Base-by-base conservation (phyloP, 23 tunicate species). In the Trididemnum clinides region DNA sequence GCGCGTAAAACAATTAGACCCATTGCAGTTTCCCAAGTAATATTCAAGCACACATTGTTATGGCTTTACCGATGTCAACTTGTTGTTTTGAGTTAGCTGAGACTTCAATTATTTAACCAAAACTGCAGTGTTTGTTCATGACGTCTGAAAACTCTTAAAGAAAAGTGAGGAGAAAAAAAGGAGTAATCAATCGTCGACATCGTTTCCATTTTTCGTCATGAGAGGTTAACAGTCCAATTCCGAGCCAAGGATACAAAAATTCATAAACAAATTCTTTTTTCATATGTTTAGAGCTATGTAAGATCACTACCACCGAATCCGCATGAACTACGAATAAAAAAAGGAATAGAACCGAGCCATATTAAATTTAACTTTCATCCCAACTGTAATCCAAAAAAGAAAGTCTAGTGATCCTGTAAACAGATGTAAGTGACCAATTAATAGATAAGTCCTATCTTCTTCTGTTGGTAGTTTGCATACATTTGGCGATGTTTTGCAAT, bases 21-120 rank as follows among this genome's bases (percentile, higher is more conserved):
- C 99, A 97, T 97, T 1, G 99, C 99, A 0, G 99, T 97, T 77
- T 97, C 97, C 32, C 97, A 83, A 12, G 71, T 83, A 51, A 88
- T 88, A 29, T 88, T 88, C 71, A 88, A 74, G 97, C 88, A 65
- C 97, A 92, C 82, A 97, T 76, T 22, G 99, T 97, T 12, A 97
- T 76, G 20, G 90, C 72, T 71, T 87, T 87, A 28, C 87, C 72
- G 28, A 95, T 37, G 84, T 95, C 80, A 58, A 86, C 39, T 28
- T 70, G 36, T 71, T 81, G 28, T 15, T 73, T 73, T 0, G 83
- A 33, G 70, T 83, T 37, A 28, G 12, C 57, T 54, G 35, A 69
- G 66, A 0, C 81, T 86, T 37, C 89, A 32, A 25, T 54, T 81
- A 1, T 34, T 26, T 21, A 74, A 26, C 49, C 88, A 71, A 7